Base-by-base conservation (phyloP, 2,888 invertebrate species). In the Agriotes lineatus region DNA sequence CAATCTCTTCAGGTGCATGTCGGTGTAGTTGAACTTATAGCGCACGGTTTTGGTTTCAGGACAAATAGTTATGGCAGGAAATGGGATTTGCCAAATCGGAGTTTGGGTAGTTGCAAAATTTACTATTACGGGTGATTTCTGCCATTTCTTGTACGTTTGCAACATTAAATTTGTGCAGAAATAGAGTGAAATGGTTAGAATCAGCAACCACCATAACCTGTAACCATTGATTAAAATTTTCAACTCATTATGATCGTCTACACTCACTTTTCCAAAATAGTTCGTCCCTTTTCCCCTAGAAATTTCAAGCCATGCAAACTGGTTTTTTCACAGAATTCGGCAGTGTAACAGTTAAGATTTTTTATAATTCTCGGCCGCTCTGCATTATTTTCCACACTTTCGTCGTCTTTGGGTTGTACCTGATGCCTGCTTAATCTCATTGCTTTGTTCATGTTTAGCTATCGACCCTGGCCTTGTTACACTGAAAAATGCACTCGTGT, bases 71-170 rank as follows among this genome's bases (percentile, higher is more conserved):
- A 83, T 81, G 1, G 82, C 81, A 2, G 83, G 83, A 72, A 83
- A 83, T 1, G 83, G 82, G 9, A 89, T 87, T 83, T 89, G 86
- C 87, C 88, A 89, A 66, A 89, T 88, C 2, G 89, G 88, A 16
- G 90, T 91, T 0, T 91, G 88, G 52, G 89, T 89, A 76, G 91
- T 90, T 0, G 90, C 91, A 77, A 92, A 91, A 77, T 90, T 91
- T 1, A 92, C 91, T 75, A 92, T 91, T 0, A 92, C 91, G 0
- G 92, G 92, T 76, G 88, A 90, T 71, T 88, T 87, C 69, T 89
- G 87, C 91, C 92, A 92, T 81, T 92, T 92, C 72, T 87, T 86
- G 87, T 90, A 92, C 2, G 90, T 88, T 79, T 90, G 88, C 67
- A 86, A 83, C 22, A 90, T 91, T 2, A 90, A 82, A 39, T 85